Percentiles rank a stretch among this genome's conserved stretches.
phyloP scores from a whole-genome alignment of 2,113 vertebrate genomes.

The Cyanoderma ruficeps region DNA sequence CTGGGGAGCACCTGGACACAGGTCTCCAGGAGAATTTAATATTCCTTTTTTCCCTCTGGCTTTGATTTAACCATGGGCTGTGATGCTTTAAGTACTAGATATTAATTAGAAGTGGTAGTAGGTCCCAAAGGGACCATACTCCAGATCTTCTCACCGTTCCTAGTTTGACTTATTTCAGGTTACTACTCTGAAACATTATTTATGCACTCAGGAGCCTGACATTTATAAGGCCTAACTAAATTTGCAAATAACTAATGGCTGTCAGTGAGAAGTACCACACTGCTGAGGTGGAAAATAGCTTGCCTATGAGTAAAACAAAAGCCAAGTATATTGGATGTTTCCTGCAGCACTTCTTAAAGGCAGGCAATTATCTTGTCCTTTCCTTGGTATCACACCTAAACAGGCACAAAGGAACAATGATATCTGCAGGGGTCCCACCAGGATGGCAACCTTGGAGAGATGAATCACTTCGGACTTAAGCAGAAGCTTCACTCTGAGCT shows the following conservation, averaged over 20 bases:
- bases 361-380: neutral
- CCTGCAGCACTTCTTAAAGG: neutral
- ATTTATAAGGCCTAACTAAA: slow-evolving; percentile 5
- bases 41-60: slow-evolving; percentile 34
- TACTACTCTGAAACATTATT: slow-evolving; percentile 22
- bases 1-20: neutral
- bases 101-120: slow-evolving; percentile 42
- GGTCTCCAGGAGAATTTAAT: neutral
- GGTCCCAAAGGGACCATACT: slow-evolving; percentile 9
- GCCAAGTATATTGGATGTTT: neutral
- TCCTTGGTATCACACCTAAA: neutral
- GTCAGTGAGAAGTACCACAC: slow-evolving; percentile 3
- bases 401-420: neutral
- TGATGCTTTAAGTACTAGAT: slow-evolving; percentile 41
- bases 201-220: slow-evolving; percentile 8
- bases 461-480: neutral
- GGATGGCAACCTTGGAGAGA: neutral
- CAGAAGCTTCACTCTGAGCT: neutral
- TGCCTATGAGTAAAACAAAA: neutral
- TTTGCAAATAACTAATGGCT: slow-evolving; percentile 30
- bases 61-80: slow-evolving; percentile 38
- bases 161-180: slow-evolving; percentile 34
- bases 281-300: slow-evolving; percentile 48
- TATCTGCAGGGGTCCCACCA: neutral
- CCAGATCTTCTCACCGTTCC: neutral